A percentile compares a stretch with the other conserved stretches of the same genome.
These are phyloP conservation scores for Peromyscus leucopus DNA, from an alignment of 2,113 vertebrate genomes.

Conservation along the genomic window DNA sequence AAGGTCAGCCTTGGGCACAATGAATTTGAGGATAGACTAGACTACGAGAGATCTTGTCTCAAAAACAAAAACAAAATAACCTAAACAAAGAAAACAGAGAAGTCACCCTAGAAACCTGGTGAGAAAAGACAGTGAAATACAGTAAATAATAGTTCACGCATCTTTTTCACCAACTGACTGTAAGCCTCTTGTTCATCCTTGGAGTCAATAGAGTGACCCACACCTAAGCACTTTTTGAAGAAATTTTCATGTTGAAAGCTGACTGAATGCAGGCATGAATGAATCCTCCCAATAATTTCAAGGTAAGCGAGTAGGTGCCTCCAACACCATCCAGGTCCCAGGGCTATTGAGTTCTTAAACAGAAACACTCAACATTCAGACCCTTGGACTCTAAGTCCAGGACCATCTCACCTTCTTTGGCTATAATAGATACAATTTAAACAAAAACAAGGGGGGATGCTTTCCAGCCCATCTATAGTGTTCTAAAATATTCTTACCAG, in stretches of 20 bases:
- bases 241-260: conserved; percentile 23
- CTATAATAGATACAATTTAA: conserved; percentile 33
- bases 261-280: neutral
- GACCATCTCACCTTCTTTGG: neutral
- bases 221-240: neutral
- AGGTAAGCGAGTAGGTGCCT: neutral
- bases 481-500: neutral
- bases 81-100: neutral
- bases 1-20: neutral
- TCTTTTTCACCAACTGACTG: neutral
- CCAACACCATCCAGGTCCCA: neutral
- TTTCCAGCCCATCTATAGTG: neutral
- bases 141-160: neutral
- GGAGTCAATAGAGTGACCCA: neutral
- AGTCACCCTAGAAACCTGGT: neutral
- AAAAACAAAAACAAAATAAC: neutral
- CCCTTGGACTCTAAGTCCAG: neutral
- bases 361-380: conserved; percentile 42
- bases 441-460: neutral
- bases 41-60: neutral
- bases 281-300: neutral
- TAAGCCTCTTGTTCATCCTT: neutral
- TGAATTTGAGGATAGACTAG: neutral
- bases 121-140: conserved; percentile 10
- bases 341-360: neutral